phyloP scores from a whole-genome alignment of 2,797 vertebrate genomes.

The Sphenopsis melanotis region DNA sequence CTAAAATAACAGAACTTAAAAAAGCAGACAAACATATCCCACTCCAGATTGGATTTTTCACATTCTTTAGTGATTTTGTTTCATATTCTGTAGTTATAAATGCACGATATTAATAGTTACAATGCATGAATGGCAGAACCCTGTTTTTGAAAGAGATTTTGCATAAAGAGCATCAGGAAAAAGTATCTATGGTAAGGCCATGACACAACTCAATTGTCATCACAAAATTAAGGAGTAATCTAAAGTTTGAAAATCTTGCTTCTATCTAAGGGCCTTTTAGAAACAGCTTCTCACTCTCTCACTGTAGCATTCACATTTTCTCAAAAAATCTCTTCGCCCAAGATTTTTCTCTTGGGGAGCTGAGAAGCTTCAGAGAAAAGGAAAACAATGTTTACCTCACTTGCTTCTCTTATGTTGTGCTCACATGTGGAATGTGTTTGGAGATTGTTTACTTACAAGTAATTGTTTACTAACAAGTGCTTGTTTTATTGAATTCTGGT shows the following conservation, averaged over 20 bases:
- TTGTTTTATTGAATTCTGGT: too few species aligned
- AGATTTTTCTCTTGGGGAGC: too few species aligned
- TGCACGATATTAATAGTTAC: rapidly evolving
- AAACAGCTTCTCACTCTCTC: neutral
- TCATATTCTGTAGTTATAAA: neutral
- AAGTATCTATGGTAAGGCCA: rapidly evolving
- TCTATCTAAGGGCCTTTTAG: neutral
- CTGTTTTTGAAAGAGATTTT: neutral
- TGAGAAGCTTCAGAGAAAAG: too few species aligned
- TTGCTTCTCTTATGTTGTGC: too few species aligned
- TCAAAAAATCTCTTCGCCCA: too few species aligned
- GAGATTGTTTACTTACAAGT: too few species aligned
- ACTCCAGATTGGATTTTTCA: neutral
- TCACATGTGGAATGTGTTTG: too few species aligned
- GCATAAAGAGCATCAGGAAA: neutral
- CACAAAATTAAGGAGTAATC: neutral
- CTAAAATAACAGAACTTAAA: neutral
- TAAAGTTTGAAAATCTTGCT: neutral
- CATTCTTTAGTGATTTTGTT: neutral
- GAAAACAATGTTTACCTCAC: too few species aligned
- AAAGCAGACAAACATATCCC: rapidly evolving
- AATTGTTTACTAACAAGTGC: too few species aligned
- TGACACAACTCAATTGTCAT: neutral
- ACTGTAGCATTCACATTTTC: neutral
- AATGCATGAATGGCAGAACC: neutral